Conservation (phyloP, 2,888 invertebrate species). For the Dorcus hopei region DNA sequence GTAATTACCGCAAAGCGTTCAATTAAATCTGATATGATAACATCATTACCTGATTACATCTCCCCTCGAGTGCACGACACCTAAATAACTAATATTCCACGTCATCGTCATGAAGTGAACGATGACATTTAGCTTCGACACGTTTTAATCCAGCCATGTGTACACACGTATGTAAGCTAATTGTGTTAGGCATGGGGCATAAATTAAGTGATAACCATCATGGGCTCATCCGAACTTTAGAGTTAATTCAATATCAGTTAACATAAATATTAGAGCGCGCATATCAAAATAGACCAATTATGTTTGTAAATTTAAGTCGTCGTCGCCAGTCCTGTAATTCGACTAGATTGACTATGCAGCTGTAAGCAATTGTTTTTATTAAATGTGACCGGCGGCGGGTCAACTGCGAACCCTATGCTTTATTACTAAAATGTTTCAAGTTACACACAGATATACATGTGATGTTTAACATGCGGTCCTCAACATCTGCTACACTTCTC, state of each 20-base stretch:
- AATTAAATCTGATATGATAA: no score
- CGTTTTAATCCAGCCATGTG: no score
- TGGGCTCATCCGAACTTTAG: background rate
- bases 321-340: conserved; percentile 36
- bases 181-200: no score
- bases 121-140: no score
- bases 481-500: background rate
- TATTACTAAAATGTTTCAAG: conserved; percentile 1
- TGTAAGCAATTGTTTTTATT: conserved; percentile 48
- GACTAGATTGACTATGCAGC: conserved; percentile 45
- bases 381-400: conserved; percentile 39
- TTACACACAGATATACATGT: background rate
- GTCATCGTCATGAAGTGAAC: no score
- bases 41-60: no score
- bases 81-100: no score
- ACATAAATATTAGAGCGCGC: conserved; percentile 10
- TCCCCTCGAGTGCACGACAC: no score
- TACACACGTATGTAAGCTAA: no score
- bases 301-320: conserved; percentile 15
- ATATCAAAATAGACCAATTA: conserved; percentile 26
- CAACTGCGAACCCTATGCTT: conserved; percentile 25
- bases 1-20: no score
- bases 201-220: no score
- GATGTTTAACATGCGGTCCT: background rate
- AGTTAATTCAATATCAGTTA: conserved; percentile 5